Base-by-base conservation (phyloP, 2,797 vertebrate species). In the Alfaro cultratus region DNA sequence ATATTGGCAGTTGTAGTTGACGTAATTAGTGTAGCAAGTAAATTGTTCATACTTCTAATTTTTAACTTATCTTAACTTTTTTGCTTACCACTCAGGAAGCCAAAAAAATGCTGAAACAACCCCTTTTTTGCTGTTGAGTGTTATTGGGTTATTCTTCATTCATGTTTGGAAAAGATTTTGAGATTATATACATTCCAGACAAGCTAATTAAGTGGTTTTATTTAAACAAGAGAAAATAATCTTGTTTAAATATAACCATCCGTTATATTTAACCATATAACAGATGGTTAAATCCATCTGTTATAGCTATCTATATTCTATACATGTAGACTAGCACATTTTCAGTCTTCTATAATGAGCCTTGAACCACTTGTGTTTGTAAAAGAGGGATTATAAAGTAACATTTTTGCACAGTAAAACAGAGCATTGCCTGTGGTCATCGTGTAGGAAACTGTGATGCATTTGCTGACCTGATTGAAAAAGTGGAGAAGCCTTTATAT, bases 381-480 rank as follows among this genome's bases (percentile, higher is more conserved):
- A 1, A 23, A 74, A 79, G 67, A 74, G 71, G 41, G 77, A 77
- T 60, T 71, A 73, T 43, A 76, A 74, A 72, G 74, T 80, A 60
- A 43, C 45, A 53, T 90, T 80, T 85, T 74, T 87, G 74, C 81
- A 73, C 51, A 85, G 78, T 82, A 76, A 84, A 87, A 81, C 64
- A 84, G 85, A 80, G 60, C 62, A 74, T 85, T 75, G 45, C 41
- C 77, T 83, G 81, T 79, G 78, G 51, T 45, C 79, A 51, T 62
- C 39, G 39, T 82, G 49, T 81, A 83, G 86, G 82, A 91, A 88
- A 89, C 73, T 85, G 43, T 75, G 77, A 2, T 75, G 73, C 81
- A 1, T 81, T 76, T 84, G 80, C 85, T 86, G 84, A 85, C 16
- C 75, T 81, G 49, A 53, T 78, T 83, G 90, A 80, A 86, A 78